Conservation (phyloP, 2,113 vertebrate species). For the Promerops cafer region DNA sequence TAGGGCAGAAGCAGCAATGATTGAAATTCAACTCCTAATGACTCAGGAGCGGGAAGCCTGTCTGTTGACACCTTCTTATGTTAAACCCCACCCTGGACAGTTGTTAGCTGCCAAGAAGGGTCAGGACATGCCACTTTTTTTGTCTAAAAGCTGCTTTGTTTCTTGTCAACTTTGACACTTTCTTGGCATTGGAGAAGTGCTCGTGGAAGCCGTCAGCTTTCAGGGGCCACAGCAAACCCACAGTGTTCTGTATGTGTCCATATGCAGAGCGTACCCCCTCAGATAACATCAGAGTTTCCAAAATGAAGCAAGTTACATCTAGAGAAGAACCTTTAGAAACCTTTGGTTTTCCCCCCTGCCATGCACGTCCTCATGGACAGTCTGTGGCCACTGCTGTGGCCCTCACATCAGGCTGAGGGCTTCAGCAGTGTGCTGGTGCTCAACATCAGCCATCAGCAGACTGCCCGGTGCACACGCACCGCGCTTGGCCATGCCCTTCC, state of each 20-base stretch:
- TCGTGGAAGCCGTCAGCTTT: accelerated
- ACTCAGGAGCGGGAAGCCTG: neutral
- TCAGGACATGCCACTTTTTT: neutral
- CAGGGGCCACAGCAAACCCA: accelerated
- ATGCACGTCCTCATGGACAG: accelerated
- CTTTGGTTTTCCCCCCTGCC: neutral
- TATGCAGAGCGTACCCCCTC: accelerated
- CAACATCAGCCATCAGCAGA: neutral
- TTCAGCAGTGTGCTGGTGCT: neutral
- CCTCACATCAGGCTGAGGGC: neutral
- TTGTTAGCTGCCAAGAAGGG: neutral
- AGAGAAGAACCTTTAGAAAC: neutral
- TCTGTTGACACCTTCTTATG: neutral
- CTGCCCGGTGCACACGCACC: neutral
- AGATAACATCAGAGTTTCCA: neutral
- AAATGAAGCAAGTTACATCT: neutral
- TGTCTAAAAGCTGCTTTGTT: neutral
- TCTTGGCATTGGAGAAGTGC: neutral
- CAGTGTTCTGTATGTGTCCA: accelerated
- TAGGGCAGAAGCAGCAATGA: neutral
- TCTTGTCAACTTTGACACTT: neutral
- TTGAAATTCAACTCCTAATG: neutral
- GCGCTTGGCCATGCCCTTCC: accelerated
- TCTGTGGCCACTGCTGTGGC: too few relatives aligned
- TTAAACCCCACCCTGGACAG: neutral